phyloP scores from a whole-genome alignment of 2,797 vertebrate genomes.

The Cirrhinus mrigala region DNA sequence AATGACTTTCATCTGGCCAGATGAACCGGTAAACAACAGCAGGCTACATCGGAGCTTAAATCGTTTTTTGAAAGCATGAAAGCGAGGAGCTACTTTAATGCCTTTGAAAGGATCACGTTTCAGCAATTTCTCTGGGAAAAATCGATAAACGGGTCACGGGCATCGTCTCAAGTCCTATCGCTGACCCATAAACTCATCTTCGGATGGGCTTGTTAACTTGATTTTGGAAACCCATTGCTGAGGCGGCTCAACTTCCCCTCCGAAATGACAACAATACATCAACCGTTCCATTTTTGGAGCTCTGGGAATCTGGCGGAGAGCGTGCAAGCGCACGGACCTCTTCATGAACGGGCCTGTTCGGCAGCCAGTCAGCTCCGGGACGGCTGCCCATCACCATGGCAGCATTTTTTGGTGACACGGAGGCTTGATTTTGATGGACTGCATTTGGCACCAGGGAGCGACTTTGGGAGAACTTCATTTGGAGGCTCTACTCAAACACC shows the following conservation, averaged over 20 bases:
- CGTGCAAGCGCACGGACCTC: background rate
- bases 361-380: slow-evolving; percentile 44
- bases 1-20: slow-evolving; percentile 47
- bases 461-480: slow-evolving; percentile 45
- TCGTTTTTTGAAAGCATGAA: slow-evolving; percentile 35
- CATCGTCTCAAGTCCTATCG: slow-evolving; percentile 30
- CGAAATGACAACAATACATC: slow-evolving; percentile 53
- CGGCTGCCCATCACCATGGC: slow-evolving; percentile 44
- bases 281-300: slow-evolving; percentile 16
- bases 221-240: slow-evolving; percentile 44
- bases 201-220: slow-evolving; percentile 50
- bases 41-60: slow-evolving; percentile 15
- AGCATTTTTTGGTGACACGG: slow-evolving; percentile 45
- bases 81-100: slow-evolving; percentile 26
- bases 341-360: slow-evolving; percentile 36
- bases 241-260: slow-evolving; percentile 17
- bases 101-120: slow-evolving; percentile 1
- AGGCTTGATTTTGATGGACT: slow-evolving; percentile 37
- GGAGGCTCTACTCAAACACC: slow-evolving; percentile 8
- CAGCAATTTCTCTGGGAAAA: slow-evolving; percentile 34
- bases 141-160: slow-evolving; percentile 41
- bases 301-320: slow-evolving; percentile 35
- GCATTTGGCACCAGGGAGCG: slow-evolving; percentile 13
- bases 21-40: slow-evolving; percentile 49
- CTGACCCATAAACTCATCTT: slow-evolving; percentile 48